phyloP scores from a whole-genome alignment of 2,113 vertebrate species.

The Pteropus alecto region DNA sequence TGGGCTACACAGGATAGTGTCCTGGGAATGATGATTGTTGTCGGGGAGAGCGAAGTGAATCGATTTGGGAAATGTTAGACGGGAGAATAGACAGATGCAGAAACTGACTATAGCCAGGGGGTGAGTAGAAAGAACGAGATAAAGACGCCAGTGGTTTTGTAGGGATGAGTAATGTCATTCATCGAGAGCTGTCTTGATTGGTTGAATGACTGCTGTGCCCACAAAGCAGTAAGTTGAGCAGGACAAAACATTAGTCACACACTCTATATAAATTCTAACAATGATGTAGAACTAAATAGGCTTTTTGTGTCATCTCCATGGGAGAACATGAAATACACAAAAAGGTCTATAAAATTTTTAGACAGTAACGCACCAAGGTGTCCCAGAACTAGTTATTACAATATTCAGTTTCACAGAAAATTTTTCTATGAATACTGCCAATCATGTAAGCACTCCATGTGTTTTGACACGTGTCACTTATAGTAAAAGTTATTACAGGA shows the following conservation, averaged over 20 bases:
- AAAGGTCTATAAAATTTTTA: background rate
- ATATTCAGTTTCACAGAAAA: background rate
- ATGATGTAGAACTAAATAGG: background rate
- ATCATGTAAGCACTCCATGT: background rate
- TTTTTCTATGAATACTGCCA: background rate
- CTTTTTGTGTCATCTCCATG: background rate
- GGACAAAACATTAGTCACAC: background rate
- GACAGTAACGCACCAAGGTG: background rate
- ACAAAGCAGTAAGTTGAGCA: background rate
- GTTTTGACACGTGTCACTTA: conserved; percentile 40
- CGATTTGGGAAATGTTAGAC: background rate
- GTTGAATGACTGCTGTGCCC: background rate
- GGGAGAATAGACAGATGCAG: too few species aligned
- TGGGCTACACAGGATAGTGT: background rate
- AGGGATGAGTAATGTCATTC: background rate
- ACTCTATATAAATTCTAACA: accelerated
- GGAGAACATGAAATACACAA: background rate
- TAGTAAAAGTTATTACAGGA: background rate
- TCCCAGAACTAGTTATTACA: background rate
- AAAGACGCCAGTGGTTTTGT: background rate
- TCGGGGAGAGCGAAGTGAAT: background rate
- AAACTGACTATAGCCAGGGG: background rate
- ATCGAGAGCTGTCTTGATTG: background rate
- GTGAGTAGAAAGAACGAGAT: background rate
- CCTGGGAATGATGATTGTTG: too few species aligned